These are phyloP conservation scores for Marcusenius ussheri DNA, from an alignment of 2,113 vertebrate genomes.

Conservation along the genomic window DNA sequence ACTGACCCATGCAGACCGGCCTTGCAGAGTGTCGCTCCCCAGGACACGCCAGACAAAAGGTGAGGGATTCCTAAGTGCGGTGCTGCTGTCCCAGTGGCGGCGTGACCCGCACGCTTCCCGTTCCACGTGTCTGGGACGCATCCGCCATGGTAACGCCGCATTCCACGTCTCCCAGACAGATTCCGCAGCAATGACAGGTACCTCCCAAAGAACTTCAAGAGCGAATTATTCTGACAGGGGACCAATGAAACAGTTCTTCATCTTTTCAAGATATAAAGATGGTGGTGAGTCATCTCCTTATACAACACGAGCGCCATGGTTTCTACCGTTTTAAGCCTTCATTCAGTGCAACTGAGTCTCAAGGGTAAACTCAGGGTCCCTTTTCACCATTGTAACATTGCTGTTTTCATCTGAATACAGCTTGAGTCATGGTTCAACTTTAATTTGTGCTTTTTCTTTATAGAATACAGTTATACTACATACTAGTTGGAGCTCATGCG, in stretches of 20 bases:
- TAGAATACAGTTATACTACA: background rate
- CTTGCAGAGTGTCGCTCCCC: background rate
- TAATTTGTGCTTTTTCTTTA: background rate
- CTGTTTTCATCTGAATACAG: conserved; percentile 54
- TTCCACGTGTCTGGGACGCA: background rate
- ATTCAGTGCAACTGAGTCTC: conserved; percentile 44
- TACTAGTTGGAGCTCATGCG: background rate
- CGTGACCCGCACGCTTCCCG: background rate
- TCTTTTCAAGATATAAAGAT: conserved; percentile 53
- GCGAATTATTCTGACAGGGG: conserved; percentile 24
- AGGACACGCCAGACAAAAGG: background rate
- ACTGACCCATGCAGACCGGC: background rate
- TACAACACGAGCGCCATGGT: conserved; percentile 53
- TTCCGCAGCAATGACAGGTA: background rate
- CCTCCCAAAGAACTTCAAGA: background rate
- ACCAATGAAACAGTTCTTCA: conserved; percentile 55
- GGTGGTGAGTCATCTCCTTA: conserved; percentile 60
- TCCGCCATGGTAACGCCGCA: background rate
- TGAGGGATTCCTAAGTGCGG: background rate
- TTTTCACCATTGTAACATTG: conserved; percentile 56
- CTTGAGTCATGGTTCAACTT: conserved; percentile 39
- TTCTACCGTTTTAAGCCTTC: conserved; percentile 20
- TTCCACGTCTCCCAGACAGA: conserved; percentile 1
- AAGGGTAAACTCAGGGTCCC: conserved; percentile 55
- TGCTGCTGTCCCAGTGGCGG: background rate